Evolutionary conservation across 2,888 invertebrate species (phyloP), one percentile per base, ranked within the genome.

Genomic region (Oxyscelio sp.): DNA sequence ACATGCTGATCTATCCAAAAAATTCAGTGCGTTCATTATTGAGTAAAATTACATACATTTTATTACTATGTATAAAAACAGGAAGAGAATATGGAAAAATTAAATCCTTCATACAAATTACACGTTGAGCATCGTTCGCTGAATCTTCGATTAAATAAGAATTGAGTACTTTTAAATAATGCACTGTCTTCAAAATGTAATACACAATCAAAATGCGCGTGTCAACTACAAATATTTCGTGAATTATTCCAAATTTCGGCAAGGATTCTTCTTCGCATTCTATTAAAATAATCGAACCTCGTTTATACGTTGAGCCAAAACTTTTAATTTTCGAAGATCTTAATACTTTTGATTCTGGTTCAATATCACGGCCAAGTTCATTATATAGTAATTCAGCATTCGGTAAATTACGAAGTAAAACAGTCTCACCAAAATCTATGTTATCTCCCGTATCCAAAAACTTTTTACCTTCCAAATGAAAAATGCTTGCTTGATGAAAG

Each of bases 171-270:
- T 56, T 40, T 21, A 38, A 48, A 22, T 50, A 85, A 24, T 65
- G n/a, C 8, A 75, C 4, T 27, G 85, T 85, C 21, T 59, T 21
- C 22, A 77, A 17, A 15, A n/a, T 21, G 0, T 13, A 17, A 34
- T 65, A 70, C 27, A 70, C 31, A 45, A 83, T 13, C 4, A 83
- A 24, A 45, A 77, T 65, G 6, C 31, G n/a, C 1, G 63, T 24
- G 15, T 54, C 45, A 3, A 70, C 22, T 50, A 82, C 52, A 45
- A 77, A 68, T 19, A 84, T 82, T 50, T 84, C 75, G 2, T 40
- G 27, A 34, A 84, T 45, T 50, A 54, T 34, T 31, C 82, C 82
- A 40, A 82, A 86, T 17, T 19, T 27, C 11, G 84, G 84, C 9
- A 84, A 40, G 11, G 21, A 17, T 38, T 73, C 21, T 17, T 78